Conservation (phyloP, 2,888 invertebrate genomes). For the Muschampia plurimacula region DNA sequence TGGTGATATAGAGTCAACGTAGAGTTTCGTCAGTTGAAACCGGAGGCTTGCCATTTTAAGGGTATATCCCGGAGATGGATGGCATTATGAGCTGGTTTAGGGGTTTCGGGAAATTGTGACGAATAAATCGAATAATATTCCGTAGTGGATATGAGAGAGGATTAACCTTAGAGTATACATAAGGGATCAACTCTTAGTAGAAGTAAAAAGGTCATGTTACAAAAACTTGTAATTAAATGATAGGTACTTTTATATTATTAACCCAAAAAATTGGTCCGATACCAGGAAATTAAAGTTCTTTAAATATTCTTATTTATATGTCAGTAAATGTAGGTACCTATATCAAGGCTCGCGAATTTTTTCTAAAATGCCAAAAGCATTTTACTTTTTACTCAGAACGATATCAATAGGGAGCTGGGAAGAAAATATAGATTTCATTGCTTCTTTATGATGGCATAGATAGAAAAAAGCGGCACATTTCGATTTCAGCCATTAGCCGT, state of each 20-base stretch:
- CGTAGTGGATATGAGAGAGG: background rate
- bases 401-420: no score
- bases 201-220: background rate
- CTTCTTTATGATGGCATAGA: background rate
- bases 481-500: constrained; percentile 75
- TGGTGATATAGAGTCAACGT: constrained; percentile 2
- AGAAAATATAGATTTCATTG: no score
- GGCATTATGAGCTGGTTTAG: constrained; percentile 45
- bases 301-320: no score
- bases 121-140: background rate
- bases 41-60: constrained; percentile 21
- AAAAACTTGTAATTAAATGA: no score
- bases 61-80: constrained; percentile 50
- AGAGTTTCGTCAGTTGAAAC: constrained; percentile 17
- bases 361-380: no score
- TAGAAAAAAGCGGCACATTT: constrained; percentile 57
- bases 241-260: no score
- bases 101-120: constrained; percentile 27
- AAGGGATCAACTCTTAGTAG: background rate
- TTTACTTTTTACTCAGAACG: no score
- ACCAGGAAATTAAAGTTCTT: no score
- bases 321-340: no score
- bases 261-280: no score
- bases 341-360: no score
- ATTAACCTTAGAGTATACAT: no score